These are phyloP conservation scores for Ischnura elegans DNA, from an alignment of 2,888 invertebrate genomes.

Conservation along the genomic window DNA sequence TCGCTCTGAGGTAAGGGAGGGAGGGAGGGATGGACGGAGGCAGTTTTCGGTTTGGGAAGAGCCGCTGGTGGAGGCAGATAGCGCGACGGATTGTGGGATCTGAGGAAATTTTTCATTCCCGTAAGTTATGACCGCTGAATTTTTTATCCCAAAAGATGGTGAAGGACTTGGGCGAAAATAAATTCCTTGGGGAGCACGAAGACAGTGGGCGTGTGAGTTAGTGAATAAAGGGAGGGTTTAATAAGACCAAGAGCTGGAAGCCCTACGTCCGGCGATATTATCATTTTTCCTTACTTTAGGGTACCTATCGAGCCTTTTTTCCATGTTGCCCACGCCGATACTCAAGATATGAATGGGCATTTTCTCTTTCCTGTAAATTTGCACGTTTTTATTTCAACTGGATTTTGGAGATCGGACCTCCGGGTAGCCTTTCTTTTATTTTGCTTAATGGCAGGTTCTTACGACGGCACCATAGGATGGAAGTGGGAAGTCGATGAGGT, in stretches of 20 bases:
- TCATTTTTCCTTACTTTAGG: slow-evolving; percentile 1
- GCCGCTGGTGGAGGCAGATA: neutral
- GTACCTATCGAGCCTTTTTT: neutral
- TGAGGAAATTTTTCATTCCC: slow-evolving; percentile 37
- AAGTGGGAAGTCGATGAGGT: neutral
- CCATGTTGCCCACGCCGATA: neutral
- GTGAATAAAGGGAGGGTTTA: slow-evolving; percentile 43
- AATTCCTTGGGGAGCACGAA: neutral
- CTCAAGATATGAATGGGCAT: slow-evolving; percentile 13
- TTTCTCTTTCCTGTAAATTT: neutral
- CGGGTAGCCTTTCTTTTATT: neutral
- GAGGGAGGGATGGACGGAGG: neutral
- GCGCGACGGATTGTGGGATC: slow-evolving; percentile 14
- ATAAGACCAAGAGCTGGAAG: slow-evolving; percentile 47
- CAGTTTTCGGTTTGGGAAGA: slow-evolving; percentile 7
- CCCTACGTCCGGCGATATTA: neutral
- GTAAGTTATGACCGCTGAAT: slow-evolving; percentile 35
- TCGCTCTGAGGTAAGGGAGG: neutral
- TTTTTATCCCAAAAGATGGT: neutral
- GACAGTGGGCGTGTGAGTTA: neutral
- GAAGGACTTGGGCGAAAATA: neutral
- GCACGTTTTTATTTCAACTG: neutral
- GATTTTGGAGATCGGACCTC: neutral
- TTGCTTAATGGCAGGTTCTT: neutral
- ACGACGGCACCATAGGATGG: neutral